phyloP scores from a whole-genome alignment of 2,113 vertebrate genomes.

The Brachyistius frenatus region DNA sequence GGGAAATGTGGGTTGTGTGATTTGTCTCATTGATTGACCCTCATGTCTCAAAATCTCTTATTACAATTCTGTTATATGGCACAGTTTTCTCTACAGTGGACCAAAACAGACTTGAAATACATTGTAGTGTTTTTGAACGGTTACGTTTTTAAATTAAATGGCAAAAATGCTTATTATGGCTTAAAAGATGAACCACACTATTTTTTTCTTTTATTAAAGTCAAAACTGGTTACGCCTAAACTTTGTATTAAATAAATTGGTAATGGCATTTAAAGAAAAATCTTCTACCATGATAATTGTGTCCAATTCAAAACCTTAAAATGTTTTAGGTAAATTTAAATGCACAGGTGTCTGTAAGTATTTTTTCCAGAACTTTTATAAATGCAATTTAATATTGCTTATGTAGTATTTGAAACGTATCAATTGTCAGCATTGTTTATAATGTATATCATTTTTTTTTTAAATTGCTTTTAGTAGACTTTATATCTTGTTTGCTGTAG shows the following conservation, averaged over 20 bases:
- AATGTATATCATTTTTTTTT: background rate
- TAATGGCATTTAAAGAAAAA: background rate
- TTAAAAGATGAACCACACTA: constrained; percentile 19
- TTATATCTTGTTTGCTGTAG: constrained; percentile 26
- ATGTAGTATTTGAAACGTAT: background rate
- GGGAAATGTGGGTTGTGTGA: constrained; percentile 79
- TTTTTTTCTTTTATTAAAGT: constrained; percentile 29
- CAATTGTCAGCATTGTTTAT: background rate
- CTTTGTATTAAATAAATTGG: constrained; percentile 24
- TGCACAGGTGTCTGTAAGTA: background rate
- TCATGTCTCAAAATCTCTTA: constrained; percentile 74
- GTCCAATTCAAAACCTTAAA: constrained; percentile 49
- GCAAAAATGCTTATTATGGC: constrained; percentile 34
- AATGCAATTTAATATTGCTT: background rate
- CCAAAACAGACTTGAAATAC: constrained; percentile 55
- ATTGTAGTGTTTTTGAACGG: constrained; percentile 34
- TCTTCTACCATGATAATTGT: constrained; percentile 17
- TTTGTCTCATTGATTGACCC: constrained; percentile 80
- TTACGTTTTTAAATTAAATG: constrained; percentile 40
- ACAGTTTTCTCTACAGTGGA: constrained; percentile 74
- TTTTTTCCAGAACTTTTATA: background rate
- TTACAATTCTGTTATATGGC: constrained; percentile 68
- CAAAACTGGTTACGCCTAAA: constrained; percentile 32
- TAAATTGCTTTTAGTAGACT: background rate
- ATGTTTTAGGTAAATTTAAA: constrained; percentile 20